Base-by-base conservation (phyloP, 2,113 vertebrate genomes). In the Eublepharis macularius region DNA sequence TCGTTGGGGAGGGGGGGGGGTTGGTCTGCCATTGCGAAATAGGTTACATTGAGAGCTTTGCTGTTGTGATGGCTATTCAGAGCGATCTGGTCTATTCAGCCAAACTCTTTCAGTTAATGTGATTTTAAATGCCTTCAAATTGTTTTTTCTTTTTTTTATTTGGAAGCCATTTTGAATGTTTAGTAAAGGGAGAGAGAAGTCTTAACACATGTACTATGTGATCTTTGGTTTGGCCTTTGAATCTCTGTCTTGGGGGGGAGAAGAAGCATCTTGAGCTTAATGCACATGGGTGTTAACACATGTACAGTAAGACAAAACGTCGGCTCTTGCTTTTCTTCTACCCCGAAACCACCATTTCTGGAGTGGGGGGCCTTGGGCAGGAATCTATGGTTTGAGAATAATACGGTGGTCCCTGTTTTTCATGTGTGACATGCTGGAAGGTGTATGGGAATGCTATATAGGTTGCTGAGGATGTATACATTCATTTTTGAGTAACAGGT, bases 381-480 rank as follows among this genome's bases (percentile, higher is more conserved):
- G 26, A 13, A 57, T 43, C 24, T 10, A 63, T 63, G 14, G 34
- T 60, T 13, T 43, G 77, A 60, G 21, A 80, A 80, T 29, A 13
- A 51, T 51, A 7, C 49, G 45, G 17, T 9, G 12, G 32, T 49
- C 24, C 41, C 43, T 34, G 1, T 5, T 80, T 80, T 65, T n/a
- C 14, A 80, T 47, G 3, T 66, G 32, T 68, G 41, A 68, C 21
- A 63, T 4, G 1, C 32, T 43, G 14, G 43, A 2, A 29, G 11
- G 4, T 11, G n/a, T 41, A 6, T 16, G 2, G 21, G 87, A 80
- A 76, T 76, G 72, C n/a, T 76, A 43, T 81, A 84, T 88, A 6
- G 24, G 34, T 47, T 75, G 87, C 11, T 47, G 7, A 13, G 2
- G 85, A 5, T 29, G 6, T 76, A 81, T 94, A 83, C 12, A 73